phyloP scores from a whole-genome alignment of 2,797 vertebrate genomes.

The Esox masquinongy region DNA sequence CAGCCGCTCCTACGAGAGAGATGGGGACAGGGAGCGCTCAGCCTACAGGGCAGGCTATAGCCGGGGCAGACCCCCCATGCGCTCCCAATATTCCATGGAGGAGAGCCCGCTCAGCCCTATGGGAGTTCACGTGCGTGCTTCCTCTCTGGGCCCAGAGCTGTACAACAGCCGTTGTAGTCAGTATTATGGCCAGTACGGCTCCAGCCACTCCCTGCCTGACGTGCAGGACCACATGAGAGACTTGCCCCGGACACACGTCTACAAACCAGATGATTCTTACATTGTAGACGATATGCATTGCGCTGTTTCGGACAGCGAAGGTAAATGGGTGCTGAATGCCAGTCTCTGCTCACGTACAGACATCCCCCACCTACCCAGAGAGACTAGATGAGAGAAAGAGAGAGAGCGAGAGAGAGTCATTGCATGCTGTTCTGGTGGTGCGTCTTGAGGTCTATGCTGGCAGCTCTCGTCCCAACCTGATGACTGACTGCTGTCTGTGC shows the following conservation, averaged over 20 bases:
- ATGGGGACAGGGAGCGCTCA: conserved; percentile 75
- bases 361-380: conserved; percentile 81
- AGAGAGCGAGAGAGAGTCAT: conserved; percentile 62
- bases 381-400: conserved; percentile 28
- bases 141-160: conserved; percentile 79
- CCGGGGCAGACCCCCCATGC: conserved; percentile 78
- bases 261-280: conserved; percentile 97
- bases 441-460: conserved; percentile 64
- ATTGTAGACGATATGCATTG: conserved; percentile 98
- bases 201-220: conserved; percentile 98
- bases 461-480: conserved; percentile 72
- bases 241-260: conserved; percentile 91
- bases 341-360: conserved; percentile 67
- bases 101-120: conserved; percentile 90
- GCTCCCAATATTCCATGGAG: conserved; percentile 89
- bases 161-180: conserved; percentile 81
- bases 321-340: conserved; percentile 88
- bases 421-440: conserved; percentile 78
- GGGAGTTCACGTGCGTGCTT: conserved; percentile 78
- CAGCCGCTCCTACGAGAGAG: conserved; percentile 90
- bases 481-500: conserved; percentile 74
- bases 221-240: conserved; percentile 97
- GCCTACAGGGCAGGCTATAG: conserved; percentile 80
- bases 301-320: conserved; percentile 99
- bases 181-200: conserved; percentile 86